Conservation (phyloP, 2,113 vertebrate genomes). For the Myotis lucifugus region DNA sequence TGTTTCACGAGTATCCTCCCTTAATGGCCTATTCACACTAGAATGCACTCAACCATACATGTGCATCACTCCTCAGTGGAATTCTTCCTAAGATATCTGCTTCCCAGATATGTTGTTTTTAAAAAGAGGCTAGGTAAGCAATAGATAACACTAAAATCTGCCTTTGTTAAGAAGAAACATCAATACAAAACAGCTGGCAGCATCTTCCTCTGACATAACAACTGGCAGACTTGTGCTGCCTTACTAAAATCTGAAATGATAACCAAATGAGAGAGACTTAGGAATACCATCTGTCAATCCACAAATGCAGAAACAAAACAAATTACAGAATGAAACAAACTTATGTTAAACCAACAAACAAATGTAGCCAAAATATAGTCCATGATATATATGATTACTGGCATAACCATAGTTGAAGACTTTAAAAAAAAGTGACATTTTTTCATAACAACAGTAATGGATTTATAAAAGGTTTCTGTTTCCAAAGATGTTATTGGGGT, state of each 20-base stretch:
- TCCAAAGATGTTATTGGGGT: conserved; percentile 98
- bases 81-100: conserved; percentile 71
- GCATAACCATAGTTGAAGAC: conserved; percentile 83
- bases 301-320: conserved; percentile 73
- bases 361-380: conserved; percentile 80
- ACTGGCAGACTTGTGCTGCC: conserved; percentile 74
- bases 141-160: conserved; percentile 76
- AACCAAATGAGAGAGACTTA: conserved; percentile 71
- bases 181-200: conserved; percentile 79
- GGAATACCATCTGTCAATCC: conserved; percentile 78
- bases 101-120: conserved; percentile 75
- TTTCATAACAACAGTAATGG: conserved; percentile 76
- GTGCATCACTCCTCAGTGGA: conserved; percentile 62
- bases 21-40: conserved; percentile 45
- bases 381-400: conserved; percentile 87
- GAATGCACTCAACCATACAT: conserved; percentile 23
- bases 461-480: conserved; percentile 97
- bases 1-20: conserved; percentile 30
- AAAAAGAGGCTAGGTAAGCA: conserved; percentile 75
- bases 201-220: conserved; percentile 73
- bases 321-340: conserved; percentile 75
- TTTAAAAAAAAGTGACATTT: conserved; percentile 74
- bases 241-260: conserved; percentile 78
- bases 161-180: conserved; percentile 79
- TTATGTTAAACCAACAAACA: conserved; percentile 79